Base-by-base conservation (phyloP, 92 coral and sea anemone genomes). In the Micromussa lordhowensis region DNA sequence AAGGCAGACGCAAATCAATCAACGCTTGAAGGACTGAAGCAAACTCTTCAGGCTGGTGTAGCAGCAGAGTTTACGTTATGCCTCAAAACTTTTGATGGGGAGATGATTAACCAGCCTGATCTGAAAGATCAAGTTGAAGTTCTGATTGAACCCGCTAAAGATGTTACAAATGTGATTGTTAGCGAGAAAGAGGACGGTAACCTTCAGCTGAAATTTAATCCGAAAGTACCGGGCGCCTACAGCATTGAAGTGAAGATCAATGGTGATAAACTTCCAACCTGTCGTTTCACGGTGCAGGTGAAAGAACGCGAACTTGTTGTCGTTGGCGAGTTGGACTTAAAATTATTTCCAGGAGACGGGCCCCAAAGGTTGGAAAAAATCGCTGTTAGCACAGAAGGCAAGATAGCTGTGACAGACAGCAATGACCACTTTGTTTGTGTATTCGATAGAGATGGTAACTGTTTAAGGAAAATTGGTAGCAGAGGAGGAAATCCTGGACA, bases 261-360 rank as follows among this genome's bases (percentile, higher is more conserved):
- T 73, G 78, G 53, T 17, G 78, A 73, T 1, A 73, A 73, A 34
- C 78, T 73, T 32, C 49, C 78, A 26, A 73, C 53, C 29, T 73
- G 29, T 73, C 78, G 26, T 9, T 32, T 32, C 2, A 36, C 49
- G 35, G 5, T 73, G 49, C 53, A 17, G 28, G 78, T 73, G 9
- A 73, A 73, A 73, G 51, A 73, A 21, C 53, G 78, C 36, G 53
- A 73, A 73, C 78, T 73, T 73, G 78, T 32, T 17, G 78, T 73
- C 6, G 53, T 36, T 4, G 78, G 53, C 38, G 78, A 73, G 78
- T 36, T 73, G 78, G 48, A 73, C 12, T 16, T 73, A 19, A 35
- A 73, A 32, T 32, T 73, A 14, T 17, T 5, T 18, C 78, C 5
- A 36, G 53, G 49, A 38, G 26, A 73, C 59, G 59, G 8, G 59